A percentile compares a stretch with the other conserved stretches of the same genome.
These are phyloP conservation scores for Procambarus clarkii DNA, from an alignment of 1,140 invertebrate species.

Conservation along the genomic window DNA sequence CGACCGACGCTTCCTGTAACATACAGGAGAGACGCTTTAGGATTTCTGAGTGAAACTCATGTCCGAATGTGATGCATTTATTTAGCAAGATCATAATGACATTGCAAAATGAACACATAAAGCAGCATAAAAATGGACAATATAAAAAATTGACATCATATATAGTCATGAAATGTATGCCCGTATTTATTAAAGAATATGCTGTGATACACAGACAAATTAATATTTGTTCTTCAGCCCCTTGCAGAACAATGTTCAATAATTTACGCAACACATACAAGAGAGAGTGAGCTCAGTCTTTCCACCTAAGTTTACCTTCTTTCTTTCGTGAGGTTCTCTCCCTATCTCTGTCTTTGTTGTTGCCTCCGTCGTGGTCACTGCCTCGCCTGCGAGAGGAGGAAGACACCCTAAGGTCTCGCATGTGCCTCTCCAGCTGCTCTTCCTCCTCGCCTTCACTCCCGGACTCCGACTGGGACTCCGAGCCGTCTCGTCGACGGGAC, in stretches of 20 bases:
- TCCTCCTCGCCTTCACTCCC: constrained; percentile 66
- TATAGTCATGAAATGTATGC: constrained; percentile 23
- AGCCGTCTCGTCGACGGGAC: constrained; percentile 57
- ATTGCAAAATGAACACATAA: constrained; percentile 66
- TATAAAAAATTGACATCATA: constrained; percentile 34
- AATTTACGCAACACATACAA: constrained; percentile 57
- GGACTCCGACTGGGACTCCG: constrained; percentile 61
- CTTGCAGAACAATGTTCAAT: constrained; percentile 50
- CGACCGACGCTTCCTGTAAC: constrained; percentile 71
- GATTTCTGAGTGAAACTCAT: constrained; percentile 61
- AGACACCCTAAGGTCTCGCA: constrained; percentile 60
- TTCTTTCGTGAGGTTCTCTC: constrained; percentile 70
- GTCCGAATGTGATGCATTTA: constrained; percentile 53
- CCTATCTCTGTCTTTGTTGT: constrained; percentile 68
- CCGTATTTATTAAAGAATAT: constrained; percentile 49
- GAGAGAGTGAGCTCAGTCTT: constrained; percentile 57
- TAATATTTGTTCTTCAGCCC: constrained; percentile 60
- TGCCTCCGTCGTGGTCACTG: constrained; percentile 69
- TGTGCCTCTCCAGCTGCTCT: constrained; percentile 65
- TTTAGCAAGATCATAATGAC: constrained; percentile 62
- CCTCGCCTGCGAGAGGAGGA: constrained; percentile 60
- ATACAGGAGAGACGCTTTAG: constrained; percentile 70
- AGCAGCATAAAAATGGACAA: constrained; percentile 47
- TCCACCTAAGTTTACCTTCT: constrained; percentile 72
- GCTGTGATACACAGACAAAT: constrained; percentile 61